phyloP scores from a whole-genome alignment of 2,113 vertebrate genomes.

The Brachyhypopomus gauderio region DNA sequence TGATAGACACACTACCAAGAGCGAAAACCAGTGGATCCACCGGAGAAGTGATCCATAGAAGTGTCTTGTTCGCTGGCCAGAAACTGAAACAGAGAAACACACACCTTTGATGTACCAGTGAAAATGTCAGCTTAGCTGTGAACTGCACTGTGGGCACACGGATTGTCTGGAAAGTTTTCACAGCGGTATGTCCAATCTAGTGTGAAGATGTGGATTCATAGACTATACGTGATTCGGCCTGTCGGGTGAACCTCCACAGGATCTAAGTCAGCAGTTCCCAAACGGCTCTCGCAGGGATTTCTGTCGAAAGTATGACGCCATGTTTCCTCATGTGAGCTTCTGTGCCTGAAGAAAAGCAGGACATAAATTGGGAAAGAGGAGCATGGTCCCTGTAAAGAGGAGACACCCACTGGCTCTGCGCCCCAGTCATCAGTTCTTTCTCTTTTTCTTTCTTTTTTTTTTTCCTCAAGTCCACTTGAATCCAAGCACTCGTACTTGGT shows the following conservation, averaged over 20 bases:
- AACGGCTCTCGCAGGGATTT: not conserved
- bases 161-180: not conserved
- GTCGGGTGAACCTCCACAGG: not conserved
- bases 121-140: not conserved
- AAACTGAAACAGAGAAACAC: constrained; percentile 10
- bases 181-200: not conserved
- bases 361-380: constrained; percentile 5
- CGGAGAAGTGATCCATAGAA: not conserved
- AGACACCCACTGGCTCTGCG: not conserved
- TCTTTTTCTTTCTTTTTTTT: not conserved
- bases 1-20: constrained; percentile 26
- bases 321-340: not conserved
- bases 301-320: not conserved
- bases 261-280: not conserved
- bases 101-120: not conserved
- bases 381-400: not conserved
- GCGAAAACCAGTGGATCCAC: not conserved
- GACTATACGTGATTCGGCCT: not conserved
- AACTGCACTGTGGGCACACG: not conserved
- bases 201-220: not conserved
- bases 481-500: constrained; percentile 16
- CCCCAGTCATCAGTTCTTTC: not conserved
- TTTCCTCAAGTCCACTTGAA: constrained; percentile 21
- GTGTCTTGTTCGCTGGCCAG: not conserved
- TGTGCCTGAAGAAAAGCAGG: constrained; percentile 2